These are phyloP conservation scores for Leptinotarsa defecta DNA, from an alignment of 1,140 invertebrate genomes.

Conservation along the genomic window DNA sequence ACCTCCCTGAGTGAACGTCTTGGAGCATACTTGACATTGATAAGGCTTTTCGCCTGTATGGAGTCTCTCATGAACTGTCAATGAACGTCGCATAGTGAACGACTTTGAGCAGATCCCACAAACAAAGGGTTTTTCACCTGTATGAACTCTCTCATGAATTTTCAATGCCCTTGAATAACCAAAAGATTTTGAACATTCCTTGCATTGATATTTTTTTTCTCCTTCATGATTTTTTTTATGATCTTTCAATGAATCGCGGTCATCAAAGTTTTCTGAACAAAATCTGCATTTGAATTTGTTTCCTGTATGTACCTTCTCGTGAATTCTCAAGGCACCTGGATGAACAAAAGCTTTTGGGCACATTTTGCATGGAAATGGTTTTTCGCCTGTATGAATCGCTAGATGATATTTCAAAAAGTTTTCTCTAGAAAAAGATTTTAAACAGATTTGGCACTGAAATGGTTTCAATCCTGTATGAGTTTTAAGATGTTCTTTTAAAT, in stretches of 20 bases:
- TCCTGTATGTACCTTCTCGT: background rate
- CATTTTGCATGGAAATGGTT: slow-evolving; percentile 13
- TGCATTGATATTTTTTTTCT: slow-evolving; percentile 2
- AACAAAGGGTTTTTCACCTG: slow-evolving; percentile 66
- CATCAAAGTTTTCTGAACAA: background rate
- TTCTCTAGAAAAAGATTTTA: background rate
- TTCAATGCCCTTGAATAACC: background rate
- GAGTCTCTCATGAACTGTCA: slow-evolving; percentile 15
- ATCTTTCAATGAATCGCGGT: too few species aligned
- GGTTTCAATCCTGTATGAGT: background rate
- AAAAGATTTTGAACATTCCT: slow-evolving; percentile 1
- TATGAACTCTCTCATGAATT: slow-evolving; percentile 32
- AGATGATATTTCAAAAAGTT: slow-evolving; percentile 2
- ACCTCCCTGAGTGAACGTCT: slow-evolving; percentile 41
- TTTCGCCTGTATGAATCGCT: slow-evolving; percentile 11
- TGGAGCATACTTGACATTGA: background rate
- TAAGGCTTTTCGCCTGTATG: background rate
- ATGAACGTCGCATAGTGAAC: slow-evolving; percentile 36
- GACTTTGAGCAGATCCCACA: slow-evolving; percentile 64
- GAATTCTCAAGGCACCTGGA: background rate
- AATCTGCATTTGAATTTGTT: background rate
- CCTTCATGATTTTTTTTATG: background rate
- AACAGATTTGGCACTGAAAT: slow-evolving; percentile 8
- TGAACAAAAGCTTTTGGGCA: slow-evolving; percentile 12
- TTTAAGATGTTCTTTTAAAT: background rate